A percentile compares a stretch with the other conserved stretches of the same genome.
These are phyloP conservation scores for Agrochola lota DNA, from an alignment of 2,888 invertebrate species.

Conservation along the genomic window DNA sequence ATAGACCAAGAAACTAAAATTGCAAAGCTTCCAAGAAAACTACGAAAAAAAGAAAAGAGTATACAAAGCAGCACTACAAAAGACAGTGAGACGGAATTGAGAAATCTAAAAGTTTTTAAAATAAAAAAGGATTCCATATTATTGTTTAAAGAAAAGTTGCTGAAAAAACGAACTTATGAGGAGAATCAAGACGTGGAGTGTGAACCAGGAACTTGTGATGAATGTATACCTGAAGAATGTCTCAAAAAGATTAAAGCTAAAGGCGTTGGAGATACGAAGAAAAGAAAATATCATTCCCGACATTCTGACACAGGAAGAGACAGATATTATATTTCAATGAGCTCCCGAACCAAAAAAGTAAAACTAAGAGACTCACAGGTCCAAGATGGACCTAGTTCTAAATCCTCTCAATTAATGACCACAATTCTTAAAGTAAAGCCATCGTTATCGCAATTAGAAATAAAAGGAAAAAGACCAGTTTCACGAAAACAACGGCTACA, in stretches of 20 bases:
- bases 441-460: conserved; percentile 15
- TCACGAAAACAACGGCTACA: not conserved
- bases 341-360: conserved; percentile 10
- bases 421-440: conserved; percentile 4
- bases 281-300: conserved; percentile 9
- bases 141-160: conserved; percentile 72
- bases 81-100: conserved; percentile 56
- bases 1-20: conserved; percentile 54
- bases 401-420: conserved; percentile 22
- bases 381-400: conserved; percentile 7
- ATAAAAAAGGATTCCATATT: conserved; percentile 75
- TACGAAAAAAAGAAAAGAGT: conserved; percentile 58
- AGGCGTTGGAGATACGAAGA: conserved; percentile 19
- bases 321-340: conserved; percentile 11
- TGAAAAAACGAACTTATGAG: conserved; percentile 57
- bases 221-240: conserved; percentile 55
- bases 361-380: conserved; percentile 36
- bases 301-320: conserved; percentile 28
- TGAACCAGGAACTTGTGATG: conserved; percentile 53
- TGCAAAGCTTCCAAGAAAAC: conserved; percentile 42
- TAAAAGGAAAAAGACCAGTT: conserved; percentile 5
- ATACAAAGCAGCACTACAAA: conserved; percentile 56
- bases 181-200: conserved; percentile 60
- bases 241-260: conserved; percentile 44
- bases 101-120: conserved; percentile 59